Percentiles rank a stretch among this genome's conserved stretches.
Conservation (phyloP, 2,113 vertebrate species). For the Bubo bubo region DNA sequence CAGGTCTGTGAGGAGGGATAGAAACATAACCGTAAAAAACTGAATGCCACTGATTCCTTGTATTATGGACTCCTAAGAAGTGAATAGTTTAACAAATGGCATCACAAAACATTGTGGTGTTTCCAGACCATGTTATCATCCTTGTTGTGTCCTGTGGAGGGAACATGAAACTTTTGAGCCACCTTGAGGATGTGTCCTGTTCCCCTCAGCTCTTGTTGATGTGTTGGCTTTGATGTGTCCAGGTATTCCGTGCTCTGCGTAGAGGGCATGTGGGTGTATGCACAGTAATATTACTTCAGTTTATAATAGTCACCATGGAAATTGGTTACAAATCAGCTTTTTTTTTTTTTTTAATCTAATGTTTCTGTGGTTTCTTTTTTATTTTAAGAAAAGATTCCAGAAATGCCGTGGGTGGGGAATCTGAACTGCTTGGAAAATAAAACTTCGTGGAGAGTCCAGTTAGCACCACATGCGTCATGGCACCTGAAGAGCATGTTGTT, state of each 20-base stretch:
- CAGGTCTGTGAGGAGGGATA: neutral
- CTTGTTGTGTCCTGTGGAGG: neutral
- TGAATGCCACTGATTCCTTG: rapidly evolving
- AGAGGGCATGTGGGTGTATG: neutral
- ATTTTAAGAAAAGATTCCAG: neutral
- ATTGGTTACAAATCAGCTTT: neutral
- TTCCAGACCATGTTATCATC: neutral
- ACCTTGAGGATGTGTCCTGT: rapidly evolving
- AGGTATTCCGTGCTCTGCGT: rapidly evolving
- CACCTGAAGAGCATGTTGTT: neutral
- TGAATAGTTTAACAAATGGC: neutral
- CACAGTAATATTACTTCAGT: neutral
- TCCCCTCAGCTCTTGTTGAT: neutral
- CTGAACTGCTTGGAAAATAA: neutral
- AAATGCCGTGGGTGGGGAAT: neutral
- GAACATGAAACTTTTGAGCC: neutral
- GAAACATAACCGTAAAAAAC: neutral
- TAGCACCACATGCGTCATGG: rapidly evolving
- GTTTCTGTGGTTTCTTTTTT: neutral
- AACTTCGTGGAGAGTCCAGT: rapidly evolving
- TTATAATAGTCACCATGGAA: neutral
- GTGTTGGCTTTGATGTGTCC: neutral
- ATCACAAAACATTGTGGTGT: neutral
- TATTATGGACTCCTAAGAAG: neutral
- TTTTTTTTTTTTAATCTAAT: neutral